These are phyloP conservation scores for Temnothorax curvispinosus DNA, from an alignment of 1,140 invertebrate genomes.

Conservation along the genomic window DNA sequence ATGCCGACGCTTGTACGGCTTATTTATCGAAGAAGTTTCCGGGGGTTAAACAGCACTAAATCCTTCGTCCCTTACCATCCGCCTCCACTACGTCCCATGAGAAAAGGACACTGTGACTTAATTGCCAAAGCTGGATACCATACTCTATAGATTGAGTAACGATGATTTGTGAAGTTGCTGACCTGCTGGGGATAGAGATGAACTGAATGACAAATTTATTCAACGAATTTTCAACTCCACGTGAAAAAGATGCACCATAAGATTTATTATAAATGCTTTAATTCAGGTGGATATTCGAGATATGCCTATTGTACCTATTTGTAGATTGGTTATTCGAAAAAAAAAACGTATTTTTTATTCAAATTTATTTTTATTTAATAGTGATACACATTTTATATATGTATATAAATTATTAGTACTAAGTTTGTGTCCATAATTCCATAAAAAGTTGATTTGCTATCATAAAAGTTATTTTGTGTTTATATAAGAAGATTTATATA, in stretches of 20 bases:
- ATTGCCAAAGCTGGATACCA: conserved; percentile 75
- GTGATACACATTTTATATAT: no score
- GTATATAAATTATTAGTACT: no score
- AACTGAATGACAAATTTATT: not conserved
- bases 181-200: not conserved
- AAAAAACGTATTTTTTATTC: no score
- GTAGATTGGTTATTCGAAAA: no score
- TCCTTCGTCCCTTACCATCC: conserved; percentile 63
- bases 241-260: not conserved
- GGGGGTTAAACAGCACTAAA: conserved; percentile 84
- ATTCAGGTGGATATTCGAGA: no score
- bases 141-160: conserved; percentile 78
- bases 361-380: no score
- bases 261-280: no score
- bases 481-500: no score
- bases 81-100: conserved; percentile 52
- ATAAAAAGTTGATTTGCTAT: no score
- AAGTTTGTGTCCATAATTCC: no score
- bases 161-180: conserved; percentile 76
- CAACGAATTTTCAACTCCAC: not conserved
- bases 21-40: conserved; percentile 84
- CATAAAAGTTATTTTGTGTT: no score
- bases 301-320: no score
- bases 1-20: conserved; percentile 77
- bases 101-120: conserved; percentile 80